These are phyloP conservation scores for Scortum barcoo DNA, from an alignment of 2,113 vertebrate species.

Conservation along the genomic window DNA sequence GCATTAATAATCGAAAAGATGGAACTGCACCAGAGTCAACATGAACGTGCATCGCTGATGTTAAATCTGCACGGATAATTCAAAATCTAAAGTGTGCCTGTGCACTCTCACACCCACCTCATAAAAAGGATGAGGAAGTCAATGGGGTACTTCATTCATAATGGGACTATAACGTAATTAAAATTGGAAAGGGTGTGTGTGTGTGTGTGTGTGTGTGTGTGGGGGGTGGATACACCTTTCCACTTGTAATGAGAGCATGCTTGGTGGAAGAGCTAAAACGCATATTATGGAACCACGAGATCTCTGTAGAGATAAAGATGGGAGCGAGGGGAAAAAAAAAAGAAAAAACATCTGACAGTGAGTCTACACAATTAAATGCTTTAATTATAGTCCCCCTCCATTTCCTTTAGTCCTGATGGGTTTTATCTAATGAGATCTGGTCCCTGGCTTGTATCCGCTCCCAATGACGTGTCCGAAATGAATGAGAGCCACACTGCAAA, in stretches of 20 bases:
- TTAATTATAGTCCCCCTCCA: conserved; percentile 99
- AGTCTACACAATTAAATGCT: conserved; percentile 99
- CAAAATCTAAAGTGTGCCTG: conserved; percentile 72
- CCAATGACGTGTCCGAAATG: conserved; percentile 99
- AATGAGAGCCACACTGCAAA: conserved; percentile 99
- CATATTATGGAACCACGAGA: conserved; percentile 88
- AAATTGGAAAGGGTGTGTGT: too few species aligned
- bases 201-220: too few species aligned
- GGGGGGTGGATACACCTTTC: conserved; percentile 81
- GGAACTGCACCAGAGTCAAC: conserved; percentile 4
- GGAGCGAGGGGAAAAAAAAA: conserved; percentile 82
- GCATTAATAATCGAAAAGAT: conserved; percentile 10
- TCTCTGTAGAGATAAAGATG: conserved; percentile 90
- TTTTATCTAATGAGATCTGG: conserved; percentile 99
- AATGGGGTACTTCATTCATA: conserved; percentile 80
- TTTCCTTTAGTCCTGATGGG: conserved; percentile 99
- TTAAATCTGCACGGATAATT: conserved; percentile 69
- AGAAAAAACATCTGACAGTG: conserved; percentile 94
- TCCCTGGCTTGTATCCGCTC: conserved; percentile 98
- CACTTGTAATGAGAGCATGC: conserved; percentile 85
- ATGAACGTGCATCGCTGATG: conserved; percentile 31
- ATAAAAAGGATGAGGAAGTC: conserved; percentile 80
- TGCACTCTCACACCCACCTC: conserved; percentile 73
- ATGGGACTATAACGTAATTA: conserved; percentile 84
- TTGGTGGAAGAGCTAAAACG: conserved; percentile 78